These are phyloP conservation scores for Balaenoptera acutorostrata DNA, from an alignment of 2,113 vertebrate species.

Conservation along the genomic window DNA sequence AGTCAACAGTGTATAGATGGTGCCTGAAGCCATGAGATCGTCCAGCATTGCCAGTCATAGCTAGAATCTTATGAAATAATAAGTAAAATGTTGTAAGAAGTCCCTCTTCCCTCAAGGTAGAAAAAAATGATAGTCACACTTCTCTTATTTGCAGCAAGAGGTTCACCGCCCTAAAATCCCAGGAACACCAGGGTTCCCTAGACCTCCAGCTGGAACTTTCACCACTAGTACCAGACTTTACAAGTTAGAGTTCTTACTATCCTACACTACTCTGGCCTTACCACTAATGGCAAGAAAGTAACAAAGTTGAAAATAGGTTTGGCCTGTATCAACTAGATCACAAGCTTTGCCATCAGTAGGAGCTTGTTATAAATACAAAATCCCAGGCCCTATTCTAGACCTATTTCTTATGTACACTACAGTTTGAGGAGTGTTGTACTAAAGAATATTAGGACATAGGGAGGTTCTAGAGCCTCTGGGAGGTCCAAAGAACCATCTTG, in stretches of 20 bases:
- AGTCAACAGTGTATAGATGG: not conserved
- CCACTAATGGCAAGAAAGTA: not conserved
- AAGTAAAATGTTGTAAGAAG: not conserved
- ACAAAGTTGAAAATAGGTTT: not conserved
- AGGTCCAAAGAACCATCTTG: not conserved
- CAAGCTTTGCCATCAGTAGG: not conserved
- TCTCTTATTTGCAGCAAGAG: not conserved
- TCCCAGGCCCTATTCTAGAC: not conserved
- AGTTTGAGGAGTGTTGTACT: not conserved
- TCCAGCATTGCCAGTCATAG: not conserved
- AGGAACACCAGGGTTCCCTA: not conserved
- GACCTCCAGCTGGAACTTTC: not conserved
- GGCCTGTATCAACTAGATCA: not conserved
- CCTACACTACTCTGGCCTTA: not conserved
- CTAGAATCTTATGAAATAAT: not conserved
- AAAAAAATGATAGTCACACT: not conserved
- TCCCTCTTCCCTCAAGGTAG: not conserved
- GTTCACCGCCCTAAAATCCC: not conserved
- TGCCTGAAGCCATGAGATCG: not conserved
- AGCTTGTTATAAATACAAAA: not conserved
- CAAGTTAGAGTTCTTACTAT: not conserved
- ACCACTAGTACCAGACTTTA: not conserved
- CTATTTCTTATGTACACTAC: not conserved
- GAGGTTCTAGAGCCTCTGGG: no score
- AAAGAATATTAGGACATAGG: not conserved